Percentiles rank a stretch among this genome's conserved stretches.
These are phyloP conservation scores for Varroa destructor DNA, from an alignment of 1,140 invertebrate genomes.

Conservation along the genomic window DNA sequence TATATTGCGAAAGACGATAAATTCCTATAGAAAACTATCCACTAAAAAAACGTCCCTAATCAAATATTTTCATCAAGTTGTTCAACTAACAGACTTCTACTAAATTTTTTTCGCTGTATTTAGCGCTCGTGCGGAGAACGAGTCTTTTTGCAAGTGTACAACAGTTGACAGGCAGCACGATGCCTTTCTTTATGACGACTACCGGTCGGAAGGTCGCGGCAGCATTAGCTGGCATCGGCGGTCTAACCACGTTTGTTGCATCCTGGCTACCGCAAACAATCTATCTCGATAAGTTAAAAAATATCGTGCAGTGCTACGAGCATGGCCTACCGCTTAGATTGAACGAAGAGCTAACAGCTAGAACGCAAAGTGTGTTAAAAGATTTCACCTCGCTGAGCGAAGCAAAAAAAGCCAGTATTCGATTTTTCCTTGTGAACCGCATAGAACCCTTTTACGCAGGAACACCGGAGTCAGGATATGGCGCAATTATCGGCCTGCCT, in stretches of 20 bases:
- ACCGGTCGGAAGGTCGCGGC: background rate
- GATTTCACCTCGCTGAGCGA: background rate
- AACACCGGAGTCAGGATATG: background rate
- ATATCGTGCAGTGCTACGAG: constrained; percentile 1
- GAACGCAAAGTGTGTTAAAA: background rate
- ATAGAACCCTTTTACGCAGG: background rate
- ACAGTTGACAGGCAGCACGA: background rate
- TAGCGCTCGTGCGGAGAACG: no score
- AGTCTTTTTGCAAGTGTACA: no score
- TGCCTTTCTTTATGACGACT: constrained; percentile 7
- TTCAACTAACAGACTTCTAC: no score
- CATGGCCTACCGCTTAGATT: background rate
- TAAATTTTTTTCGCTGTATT: no score
- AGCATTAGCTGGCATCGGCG: background rate
- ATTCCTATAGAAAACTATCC: no score
- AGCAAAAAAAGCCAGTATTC: background rate
- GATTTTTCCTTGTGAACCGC: constrained; percentile 3
- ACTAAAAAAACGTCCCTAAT: no score
- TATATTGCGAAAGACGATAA: no score
- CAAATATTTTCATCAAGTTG: no score
- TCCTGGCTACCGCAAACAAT: constrained; percentile 1
- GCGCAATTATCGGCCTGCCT: background rate
- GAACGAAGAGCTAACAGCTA: background rate
- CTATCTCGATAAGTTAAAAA: background rate
- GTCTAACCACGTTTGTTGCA: background rate